A percentile compares a stretch with the other conserved stretches of the same genome.
phyloP scores from a whole-genome alignment of 2,797 vertebrate species.

The Gambusia yucatana region DNA sequence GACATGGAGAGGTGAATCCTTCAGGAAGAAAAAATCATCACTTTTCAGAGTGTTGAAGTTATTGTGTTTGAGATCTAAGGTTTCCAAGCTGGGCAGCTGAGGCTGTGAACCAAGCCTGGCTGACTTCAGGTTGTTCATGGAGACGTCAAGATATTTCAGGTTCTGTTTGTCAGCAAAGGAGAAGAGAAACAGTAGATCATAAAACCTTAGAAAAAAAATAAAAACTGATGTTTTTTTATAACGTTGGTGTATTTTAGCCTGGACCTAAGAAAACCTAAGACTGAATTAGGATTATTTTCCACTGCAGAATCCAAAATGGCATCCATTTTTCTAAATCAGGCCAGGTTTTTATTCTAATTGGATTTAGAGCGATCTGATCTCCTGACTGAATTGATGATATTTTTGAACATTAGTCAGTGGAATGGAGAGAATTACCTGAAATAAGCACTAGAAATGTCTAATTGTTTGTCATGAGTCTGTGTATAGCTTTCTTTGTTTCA shows the following conservation, averaged over 20 bases:
- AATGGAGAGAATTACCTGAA: not conserved
- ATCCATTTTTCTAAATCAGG: too few relatives aligned
- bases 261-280: not conserved
- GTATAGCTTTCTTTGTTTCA: not conserved
- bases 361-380: too few relatives aligned
- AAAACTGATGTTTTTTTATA: not conserved
- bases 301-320: too few relatives aligned
- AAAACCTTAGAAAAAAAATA: not conserved
- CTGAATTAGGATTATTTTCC: not conserved
- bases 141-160: slow-evolving; percentile 87
- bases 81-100: slow-evolving; percentile 84
- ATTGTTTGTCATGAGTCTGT: not conserved
- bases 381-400: too few relatives aligned
- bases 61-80: slow-evolving; percentile 83
- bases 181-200: not conserved
- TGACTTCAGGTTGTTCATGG: slow-evolving; percentile 85
- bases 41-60: slow-evolving; percentile 78
- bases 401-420: not conserved
- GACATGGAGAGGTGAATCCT: slow-evolving; percentile 71
- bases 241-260: not conserved
- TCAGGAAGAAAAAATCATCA: slow-evolving; percentile 87
- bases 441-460: not conserved
- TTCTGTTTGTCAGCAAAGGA: slow-evolving; percentile 75
- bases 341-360: too few relatives aligned
- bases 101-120: slow-evolving; percentile 81